Evolutionary conservation across 2,888 invertebrate genomes (phyloP).

Genomic region (Drosophila falleni): DNA sequence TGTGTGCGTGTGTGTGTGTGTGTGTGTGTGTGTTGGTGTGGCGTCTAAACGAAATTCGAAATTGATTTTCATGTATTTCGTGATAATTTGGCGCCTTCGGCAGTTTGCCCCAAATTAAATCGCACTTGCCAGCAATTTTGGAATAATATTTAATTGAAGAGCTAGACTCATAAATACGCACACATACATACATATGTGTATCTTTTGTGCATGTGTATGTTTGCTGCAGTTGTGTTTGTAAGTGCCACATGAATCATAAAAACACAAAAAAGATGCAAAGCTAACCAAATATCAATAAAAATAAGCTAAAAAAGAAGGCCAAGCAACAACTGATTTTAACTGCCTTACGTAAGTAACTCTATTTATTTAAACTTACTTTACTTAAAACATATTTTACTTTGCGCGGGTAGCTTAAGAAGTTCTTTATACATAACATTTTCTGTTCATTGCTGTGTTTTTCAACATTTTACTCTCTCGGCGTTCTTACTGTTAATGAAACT

Average conservation of each 20-base stretch:
- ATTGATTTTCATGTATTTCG: constrained; percentile 28
- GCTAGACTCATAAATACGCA: constrained; percentile 11
- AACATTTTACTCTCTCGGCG: no score
- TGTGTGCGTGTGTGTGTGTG: constrained; percentile 3
- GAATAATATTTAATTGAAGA: constrained; percentile 39
- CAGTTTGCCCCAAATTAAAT: constrained; percentile 45
- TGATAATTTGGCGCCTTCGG: constrained; percentile 31
- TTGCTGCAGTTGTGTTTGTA: background rate
- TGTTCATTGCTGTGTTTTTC: background rate
- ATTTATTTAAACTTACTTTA: background rate
- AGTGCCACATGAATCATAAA: constrained; percentile 8
- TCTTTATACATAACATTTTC: background rate
- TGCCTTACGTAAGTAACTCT: constrained; percentile 13
- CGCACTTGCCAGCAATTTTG: constrained; percentile 42
- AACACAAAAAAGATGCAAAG: background rate
- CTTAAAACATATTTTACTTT: background rate
- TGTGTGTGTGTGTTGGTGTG: constrained; percentile 4
- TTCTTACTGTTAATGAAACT: background rate
- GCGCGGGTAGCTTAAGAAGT: constrained; percentile 8
- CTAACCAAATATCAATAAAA: constrained; percentile 3
- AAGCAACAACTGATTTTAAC: background rate
- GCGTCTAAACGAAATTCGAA: constrained; percentile 21
- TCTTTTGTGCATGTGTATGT: constrained; percentile 10
- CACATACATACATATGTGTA: background rate
- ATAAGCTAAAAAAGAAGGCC: constrained; percentile 6